phyloP scores from a whole-genome alignment of 2,888 invertebrate genomes.

The Schrankia costaestrigalis region DNA sequence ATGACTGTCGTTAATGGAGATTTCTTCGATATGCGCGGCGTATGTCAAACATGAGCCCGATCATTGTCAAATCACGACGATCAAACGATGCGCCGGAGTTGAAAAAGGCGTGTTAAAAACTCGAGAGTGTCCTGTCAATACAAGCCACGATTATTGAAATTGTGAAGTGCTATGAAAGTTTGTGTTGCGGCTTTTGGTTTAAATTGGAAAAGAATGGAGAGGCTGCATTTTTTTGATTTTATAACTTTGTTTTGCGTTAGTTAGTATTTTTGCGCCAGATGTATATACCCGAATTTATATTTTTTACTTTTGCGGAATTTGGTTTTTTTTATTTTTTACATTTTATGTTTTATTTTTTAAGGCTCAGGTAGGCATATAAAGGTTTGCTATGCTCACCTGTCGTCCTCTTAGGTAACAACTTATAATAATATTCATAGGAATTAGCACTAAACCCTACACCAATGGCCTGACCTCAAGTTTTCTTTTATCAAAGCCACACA shows the following conservation, averaged over 20 bases:
- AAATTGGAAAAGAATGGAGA: constrained; percentile 3
- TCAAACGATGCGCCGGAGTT: constrained; percentile 60
- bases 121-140: constrained; percentile 62
- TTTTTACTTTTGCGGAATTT: too few species aligned
- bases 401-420: too few species aligned
- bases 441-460: too few species aligned
- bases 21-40: constrained; percentile 62
- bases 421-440: too few species aligned
- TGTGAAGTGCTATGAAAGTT: constrained; percentile 39
- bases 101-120: constrained; percentile 39
- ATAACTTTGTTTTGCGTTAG: neutral
- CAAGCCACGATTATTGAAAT: constrained; percentile 46
- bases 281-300: too few species aligned
- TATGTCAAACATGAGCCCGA: constrained; percentile 60
- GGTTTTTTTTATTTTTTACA: too few species aligned
- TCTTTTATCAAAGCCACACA: too few species aligned
- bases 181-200: constrained; percentile 17
- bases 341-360: too few species aligned
- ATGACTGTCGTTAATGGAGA: constrained; percentile 73
- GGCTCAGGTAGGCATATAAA: too few species aligned
- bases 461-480: too few species aligned
- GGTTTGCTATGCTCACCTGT: too few species aligned
- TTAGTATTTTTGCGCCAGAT: too few species aligned
- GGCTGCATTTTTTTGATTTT: neutral
- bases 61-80: constrained; percentile 72